Evolutionary conservation across 2,113 vertebrate genomes (phyloP).

Genomic region (Scalopus aquaticus): DNA sequence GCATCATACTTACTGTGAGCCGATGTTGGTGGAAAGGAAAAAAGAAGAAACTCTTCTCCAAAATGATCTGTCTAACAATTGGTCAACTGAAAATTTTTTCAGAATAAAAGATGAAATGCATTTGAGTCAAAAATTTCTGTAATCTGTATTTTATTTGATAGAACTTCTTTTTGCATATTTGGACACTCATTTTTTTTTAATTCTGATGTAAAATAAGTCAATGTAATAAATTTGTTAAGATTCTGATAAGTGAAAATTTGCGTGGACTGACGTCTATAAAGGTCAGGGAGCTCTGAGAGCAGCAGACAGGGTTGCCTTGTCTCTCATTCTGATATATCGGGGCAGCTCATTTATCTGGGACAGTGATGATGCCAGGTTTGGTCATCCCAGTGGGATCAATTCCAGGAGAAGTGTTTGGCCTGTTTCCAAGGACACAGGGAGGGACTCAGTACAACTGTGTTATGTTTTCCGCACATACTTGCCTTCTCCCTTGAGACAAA

Average conservation of each 20-base stretch:
- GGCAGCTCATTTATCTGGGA: neutral
- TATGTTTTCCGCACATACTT: too few species aligned
- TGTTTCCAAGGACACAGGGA: neutral
- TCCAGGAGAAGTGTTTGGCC: neutral
- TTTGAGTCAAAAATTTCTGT: neutral
- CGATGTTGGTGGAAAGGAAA: neutral
- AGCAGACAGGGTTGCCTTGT: too few species aligned
- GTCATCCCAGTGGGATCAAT: neutral
- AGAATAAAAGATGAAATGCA: neutral
- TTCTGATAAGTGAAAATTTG: neutral
- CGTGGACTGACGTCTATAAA: neutral
- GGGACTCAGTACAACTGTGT: too few species aligned
- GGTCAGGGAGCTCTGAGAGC: neutral
- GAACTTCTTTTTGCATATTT: neutral
- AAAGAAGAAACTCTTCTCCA: neutral
- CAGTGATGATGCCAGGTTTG: neutral
- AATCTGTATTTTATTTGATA: neutral
- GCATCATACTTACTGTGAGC: slow-evolving; percentile 32
- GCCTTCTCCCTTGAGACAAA: too few species aligned
- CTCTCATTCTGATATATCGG: neutral
- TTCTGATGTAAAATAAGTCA: neutral
- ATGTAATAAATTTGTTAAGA: neutral
- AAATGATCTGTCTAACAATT: neutral
- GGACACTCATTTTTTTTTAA: neutral
- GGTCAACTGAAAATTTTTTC: neutral